Conservation (phyloP, 1,140 invertebrate genomes). For the Sycophila sp. region DNA sequence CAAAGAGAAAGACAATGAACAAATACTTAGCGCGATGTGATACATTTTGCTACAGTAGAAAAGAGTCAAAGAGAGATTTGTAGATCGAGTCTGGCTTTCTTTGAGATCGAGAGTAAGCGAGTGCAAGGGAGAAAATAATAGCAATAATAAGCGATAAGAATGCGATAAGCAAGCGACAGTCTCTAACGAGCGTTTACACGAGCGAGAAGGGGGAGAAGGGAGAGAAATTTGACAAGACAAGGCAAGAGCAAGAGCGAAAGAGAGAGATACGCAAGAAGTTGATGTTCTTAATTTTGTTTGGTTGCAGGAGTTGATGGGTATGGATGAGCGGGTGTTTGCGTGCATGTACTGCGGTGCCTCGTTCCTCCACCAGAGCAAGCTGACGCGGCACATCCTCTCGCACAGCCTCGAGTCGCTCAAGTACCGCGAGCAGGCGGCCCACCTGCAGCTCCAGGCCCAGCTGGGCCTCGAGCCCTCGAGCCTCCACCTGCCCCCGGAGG, state of each 20-base stretch:
- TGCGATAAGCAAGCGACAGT: neutral
- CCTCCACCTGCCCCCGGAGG: constrained; percentile 59
- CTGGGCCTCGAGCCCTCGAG: constrained; percentile 47
- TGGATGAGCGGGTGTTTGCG: constrained; percentile 77
- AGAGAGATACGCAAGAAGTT: constrained; percentile 78
- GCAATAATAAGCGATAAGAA: constrained; percentile 24
- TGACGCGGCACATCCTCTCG: constrained; percentile 86
- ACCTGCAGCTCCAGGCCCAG: constrained; percentile 69
- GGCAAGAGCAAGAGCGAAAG: constrained; percentile 25
- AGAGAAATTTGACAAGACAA: constrained; percentile 29
- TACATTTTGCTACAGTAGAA: constrained; percentile 37
- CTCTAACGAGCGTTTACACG: neutral
- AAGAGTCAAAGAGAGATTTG: constrained; percentile 32
- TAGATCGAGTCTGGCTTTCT: no score
- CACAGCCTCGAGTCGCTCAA: constrained; percentile 87
- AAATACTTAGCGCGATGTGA: constrained; percentile 25
- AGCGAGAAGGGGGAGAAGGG: neutral
- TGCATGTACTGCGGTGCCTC: constrained; percentile 89
- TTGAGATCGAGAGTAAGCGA: constrained; percentile 33
- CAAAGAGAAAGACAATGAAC: constrained; percentile 41
- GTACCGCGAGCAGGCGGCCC: constrained; percentile 75
- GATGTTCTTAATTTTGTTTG: constrained; percentile 86
- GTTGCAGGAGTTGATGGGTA: constrained; percentile 88
- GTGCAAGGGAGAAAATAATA: constrained; percentile 36
- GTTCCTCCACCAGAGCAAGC: constrained; percentile 89